phyloP scores from a whole-genome alignment of 2,888 invertebrate genomes.

The Anarsia innoxiella region DNA sequence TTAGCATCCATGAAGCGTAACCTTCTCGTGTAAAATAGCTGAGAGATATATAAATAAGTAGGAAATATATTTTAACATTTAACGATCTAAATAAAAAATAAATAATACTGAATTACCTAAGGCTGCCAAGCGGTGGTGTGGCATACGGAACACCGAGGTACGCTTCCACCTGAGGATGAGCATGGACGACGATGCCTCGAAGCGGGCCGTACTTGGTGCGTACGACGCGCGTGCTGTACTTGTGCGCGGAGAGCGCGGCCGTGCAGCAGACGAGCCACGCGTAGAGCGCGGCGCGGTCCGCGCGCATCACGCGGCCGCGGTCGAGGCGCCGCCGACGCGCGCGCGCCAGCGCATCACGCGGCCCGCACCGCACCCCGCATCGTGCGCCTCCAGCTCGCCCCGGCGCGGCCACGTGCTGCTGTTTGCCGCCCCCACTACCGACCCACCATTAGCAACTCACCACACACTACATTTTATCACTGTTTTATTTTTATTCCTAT shows the following conservation, averaged over 20 bases:
- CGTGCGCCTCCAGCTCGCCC: constrained; percentile 45
- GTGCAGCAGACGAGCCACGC: constrained; percentile 75
- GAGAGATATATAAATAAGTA: no score
- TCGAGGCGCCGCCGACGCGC: constrained; percentile 37
- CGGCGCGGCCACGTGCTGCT: constrained; percentile 9
- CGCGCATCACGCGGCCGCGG: constrained; percentile 64
- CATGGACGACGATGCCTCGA: constrained; percentile 88
- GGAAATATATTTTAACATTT: no score
- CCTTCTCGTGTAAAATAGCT: no score
- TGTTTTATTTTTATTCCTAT: no score
- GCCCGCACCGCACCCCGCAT: constrained; percentile 46
- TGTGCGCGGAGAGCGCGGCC: constrained; percentile 78
- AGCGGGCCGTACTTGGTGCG: constrained; percentile 93
- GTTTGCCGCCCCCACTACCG: no score
- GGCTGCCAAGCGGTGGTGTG: constrained; percentile 90
- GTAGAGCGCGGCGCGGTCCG: constrained; percentile 70
- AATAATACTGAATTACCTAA: no score
- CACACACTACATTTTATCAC: no score
- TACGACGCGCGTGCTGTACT: constrained; percentile 88
- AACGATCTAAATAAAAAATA: no score
- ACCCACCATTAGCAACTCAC: no score
- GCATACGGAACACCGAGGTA: constrained; percentile 96
- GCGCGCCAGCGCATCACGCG: constrained; percentile 43
- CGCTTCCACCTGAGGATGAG: constrained; percentile 89
- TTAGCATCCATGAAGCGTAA: no score